Evolutionary conservation across 2,113 vertebrate species (phyloP).

Genomic region (Oenanthe melanoleuca): DNA sequence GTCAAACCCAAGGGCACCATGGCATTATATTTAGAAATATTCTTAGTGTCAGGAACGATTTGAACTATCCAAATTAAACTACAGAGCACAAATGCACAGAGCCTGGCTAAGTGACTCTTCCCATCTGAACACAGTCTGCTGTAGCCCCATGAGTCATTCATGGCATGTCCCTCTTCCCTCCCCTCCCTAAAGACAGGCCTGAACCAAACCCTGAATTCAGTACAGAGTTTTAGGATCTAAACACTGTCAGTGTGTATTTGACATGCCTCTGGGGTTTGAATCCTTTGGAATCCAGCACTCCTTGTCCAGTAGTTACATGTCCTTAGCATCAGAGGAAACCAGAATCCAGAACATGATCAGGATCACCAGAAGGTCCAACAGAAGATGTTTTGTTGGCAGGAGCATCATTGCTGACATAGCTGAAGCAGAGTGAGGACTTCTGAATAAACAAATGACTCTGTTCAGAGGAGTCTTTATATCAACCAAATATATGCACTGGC

Average conservation of each 20-base stretch:
- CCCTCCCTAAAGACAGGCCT: not conserved
- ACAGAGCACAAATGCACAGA: not conserved
- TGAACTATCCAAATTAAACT: not conserved
- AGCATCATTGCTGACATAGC: not conserved
- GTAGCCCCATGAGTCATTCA: not conserved
- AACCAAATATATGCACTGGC: not conserved
- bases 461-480: not conserved
- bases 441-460: not conserved
- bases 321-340: not conserved
- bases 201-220: not conserved
- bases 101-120: not conserved
- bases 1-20: not conserved
- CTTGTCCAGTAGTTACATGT: not conserved
- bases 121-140: not conserved
- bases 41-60: not conserved
- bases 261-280: not conserved
- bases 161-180: not conserved
- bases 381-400: not conserved
- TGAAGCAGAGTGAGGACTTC: not conserved
- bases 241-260: not conserved
- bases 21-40: not conserved
- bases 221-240: not conserved
- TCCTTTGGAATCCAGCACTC: not conserved
- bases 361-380: not conserved
- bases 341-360: not conserved